phyloP scores from a whole-genome alignment of 2,888 invertebrate species.

The Dermolepida albohirtum region DNA sequence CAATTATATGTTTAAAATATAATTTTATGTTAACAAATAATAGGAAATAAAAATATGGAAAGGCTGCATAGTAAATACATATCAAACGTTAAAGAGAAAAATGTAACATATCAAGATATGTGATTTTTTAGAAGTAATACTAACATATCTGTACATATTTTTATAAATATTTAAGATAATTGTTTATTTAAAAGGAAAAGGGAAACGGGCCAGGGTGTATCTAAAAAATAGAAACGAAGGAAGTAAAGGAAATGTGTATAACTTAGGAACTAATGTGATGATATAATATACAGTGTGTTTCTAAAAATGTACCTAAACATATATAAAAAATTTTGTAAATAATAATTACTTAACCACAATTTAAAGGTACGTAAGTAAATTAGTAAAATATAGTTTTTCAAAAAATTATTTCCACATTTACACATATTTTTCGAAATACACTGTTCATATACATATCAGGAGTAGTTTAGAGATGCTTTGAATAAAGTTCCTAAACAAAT shows the following conservation, averaged over 20 bases:
- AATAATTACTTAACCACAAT: too few relatives aligned
- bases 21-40: constrained; percentile 1
- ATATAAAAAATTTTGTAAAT: too few relatives aligned
- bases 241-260: too few relatives aligned
- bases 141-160: constrained; percentile 45
- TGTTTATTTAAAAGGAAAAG: constrained; percentile 4
- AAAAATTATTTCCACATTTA: too few relatives aligned
- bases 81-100: constrained; percentile 46
- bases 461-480: too few relatives aligned
- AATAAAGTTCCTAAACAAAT: not conserved
- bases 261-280: too few relatives aligned
- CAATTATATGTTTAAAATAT: not conserved
- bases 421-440: too few relatives aligned
- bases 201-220: not conserved
- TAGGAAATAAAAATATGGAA: constrained; percentile 36
- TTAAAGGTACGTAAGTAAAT: too few relatives aligned
- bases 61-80: constrained; percentile 47
- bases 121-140: constrained; percentile 46
- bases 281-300: too few relatives aligned
- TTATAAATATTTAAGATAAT: constrained; percentile 34
- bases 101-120: constrained; percentile 50
- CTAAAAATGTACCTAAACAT: too few relatives aligned
- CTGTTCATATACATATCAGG: too few relatives aligned
- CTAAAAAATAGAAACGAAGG: not conserved
- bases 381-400: too few relatives aligned